Base-by-base conservation (phyloP, 2,797 vertebrate species). In the Cuculus canorus region DNA sequence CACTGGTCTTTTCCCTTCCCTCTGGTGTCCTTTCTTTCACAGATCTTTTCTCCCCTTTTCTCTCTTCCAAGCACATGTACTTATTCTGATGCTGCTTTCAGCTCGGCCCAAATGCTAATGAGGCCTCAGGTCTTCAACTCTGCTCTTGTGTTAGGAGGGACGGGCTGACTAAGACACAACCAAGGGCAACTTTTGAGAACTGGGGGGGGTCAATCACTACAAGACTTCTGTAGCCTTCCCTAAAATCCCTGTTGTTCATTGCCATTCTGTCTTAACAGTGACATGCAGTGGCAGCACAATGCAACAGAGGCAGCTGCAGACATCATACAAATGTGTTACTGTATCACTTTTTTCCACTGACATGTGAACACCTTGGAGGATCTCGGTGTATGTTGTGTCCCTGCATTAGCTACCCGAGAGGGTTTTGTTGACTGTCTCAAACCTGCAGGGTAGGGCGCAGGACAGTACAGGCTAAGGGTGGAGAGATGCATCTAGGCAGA, bases 201-300 rank as follows among this genome's bases (percentile, higher is more conserved):
- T 27, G 14, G 11, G 30, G 11, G 30, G 25, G 39, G 6, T 70
- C 21, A 18, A 17, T 27, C 39, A 41, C 47, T 47, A 25, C 8
- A 0, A 5, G 23, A 35, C 22, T 4, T 81, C 39, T 17, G 33
- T 8, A 43, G 41, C 33, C 17, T 75, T 92, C 43, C 77, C 59
- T 81, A 35, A 83, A 86, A 32, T 24, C 47, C 54, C 9, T 32
- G n/a, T 32, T 82, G 16, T 12, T 56, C 59, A 10, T 1, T 73
- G 63, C 68, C 81, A 18, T 54, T 73, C 73, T 77, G 66, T 70
- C 94, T 30, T 57, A 86, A 82, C 66, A 90, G 90, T 85, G 95
- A 64, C 92, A 73, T 93, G 91, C 12, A 35, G 87, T 92, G 95
- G 94, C 92, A 92, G 79, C 76, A 75, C 1, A 22, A 54, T 63